Evolutionary conservation across 2,888 invertebrate genomes (phyloP), one percentile per base, ranked within the genome.

Genomic region (Xanthia icteritia): DNA sequence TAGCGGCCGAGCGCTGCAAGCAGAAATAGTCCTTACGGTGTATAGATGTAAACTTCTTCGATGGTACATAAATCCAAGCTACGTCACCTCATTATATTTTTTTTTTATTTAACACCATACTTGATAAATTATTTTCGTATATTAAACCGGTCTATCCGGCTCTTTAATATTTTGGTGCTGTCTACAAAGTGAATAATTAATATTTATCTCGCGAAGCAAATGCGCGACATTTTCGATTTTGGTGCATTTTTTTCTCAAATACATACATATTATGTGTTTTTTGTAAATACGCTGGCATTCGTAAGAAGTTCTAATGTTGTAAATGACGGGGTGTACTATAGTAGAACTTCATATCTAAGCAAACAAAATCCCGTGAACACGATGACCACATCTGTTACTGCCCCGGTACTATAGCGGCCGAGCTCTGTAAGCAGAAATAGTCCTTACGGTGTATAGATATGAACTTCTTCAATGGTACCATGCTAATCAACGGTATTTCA

Each of bases 211-310:
- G 84, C 79, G 73, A 56, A 58, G 17, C 39, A 54, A 56, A 20
- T 64, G 48, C 76, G 86, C 78, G 83, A 82, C 63, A 73, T 87
- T 90, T 89, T 87, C 73, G 82, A 85, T 85, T 91, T 82, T 81
- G 79, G 85, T 92, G 92, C 91, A 92, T 92, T 93, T 91, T 93
- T 87, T 87, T 76, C 77, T 83, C 81, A 88, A 87, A 89, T 77
- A 82, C 71, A 58, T 54, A n/a, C 5, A 56, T 56, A 86, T 42
- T 42, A 84, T 88, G 81, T 88, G 82, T 88, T 85, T 87, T 91
- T 92, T 95, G 94, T 94, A 94, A 92, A 94, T 94, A 94, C 85
- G 86, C 90, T 87, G 86, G 83, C 89, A 90, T 90, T 91, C 89
- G 90, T 91, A 88, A 89, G 84, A 89, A 91, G 91, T 93, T 93